Evolutionary conservation across 2,113 vertebrate genomes (phyloP).

Genomic region (Tenebrosternarchus preto): DNA sequence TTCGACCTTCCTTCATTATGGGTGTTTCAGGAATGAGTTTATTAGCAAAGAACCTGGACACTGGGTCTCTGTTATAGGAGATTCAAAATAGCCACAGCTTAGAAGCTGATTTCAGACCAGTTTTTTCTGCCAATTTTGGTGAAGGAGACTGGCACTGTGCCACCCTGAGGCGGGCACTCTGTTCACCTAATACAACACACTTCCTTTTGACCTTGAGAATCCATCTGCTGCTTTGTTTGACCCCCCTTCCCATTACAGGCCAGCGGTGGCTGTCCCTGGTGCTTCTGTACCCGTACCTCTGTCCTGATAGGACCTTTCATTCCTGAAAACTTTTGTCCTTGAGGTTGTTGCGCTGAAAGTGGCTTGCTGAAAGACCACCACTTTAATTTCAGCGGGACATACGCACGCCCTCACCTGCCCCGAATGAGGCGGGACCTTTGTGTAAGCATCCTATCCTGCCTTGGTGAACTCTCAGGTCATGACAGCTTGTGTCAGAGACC

Average conservation of each 20-base stretch:
- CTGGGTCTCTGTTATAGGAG: not conserved
- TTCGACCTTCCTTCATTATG: no score
- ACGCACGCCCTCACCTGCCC: no score
- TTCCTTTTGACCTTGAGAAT: conserved; percentile 13
- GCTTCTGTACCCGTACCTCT: not conserved
- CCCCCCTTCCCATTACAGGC: not conserved
- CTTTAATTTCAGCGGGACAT: no score
- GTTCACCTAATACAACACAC: not conserved
- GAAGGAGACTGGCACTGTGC: not conserved
- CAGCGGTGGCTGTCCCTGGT: not conserved
- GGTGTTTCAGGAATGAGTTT: no score
- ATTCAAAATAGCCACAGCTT: not conserved
- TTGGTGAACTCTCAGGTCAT: not conserved
- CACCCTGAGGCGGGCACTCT: not conserved
- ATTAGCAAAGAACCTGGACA: no score
- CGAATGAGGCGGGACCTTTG: no score
- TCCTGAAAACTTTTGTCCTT: not conserved
- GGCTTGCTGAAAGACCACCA: not conserved
- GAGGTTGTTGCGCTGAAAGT: not conserved
- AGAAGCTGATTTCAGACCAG: not conserved
- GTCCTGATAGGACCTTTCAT: not conserved
- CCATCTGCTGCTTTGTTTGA: not conserved
- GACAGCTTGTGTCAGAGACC: not conserved
- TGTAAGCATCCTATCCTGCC: no score
- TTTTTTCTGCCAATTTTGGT: not conserved